phyloP scores from a whole-genome alignment of 2,888 invertebrate species.

The Pachliopta kotzebuea region DNA sequence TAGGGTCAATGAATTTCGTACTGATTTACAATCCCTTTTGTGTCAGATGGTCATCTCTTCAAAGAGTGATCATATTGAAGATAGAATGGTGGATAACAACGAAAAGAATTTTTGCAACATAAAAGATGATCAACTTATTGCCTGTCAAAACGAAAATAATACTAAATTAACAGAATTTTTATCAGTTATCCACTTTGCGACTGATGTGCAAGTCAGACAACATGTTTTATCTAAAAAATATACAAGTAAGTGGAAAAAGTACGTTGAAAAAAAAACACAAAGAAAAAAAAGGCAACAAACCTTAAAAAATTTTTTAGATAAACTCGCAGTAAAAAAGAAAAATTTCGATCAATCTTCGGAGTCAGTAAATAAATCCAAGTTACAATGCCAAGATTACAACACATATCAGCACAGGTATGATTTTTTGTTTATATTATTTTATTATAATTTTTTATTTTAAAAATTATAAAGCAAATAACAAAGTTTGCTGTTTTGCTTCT shows the following conservation, averaged over 20 bases:
- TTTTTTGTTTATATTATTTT: not conserved
- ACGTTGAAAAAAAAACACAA: slow-evolving; percentile 48
- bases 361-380: slow-evolving; percentile 49
- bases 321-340: slow-evolving; percentile 59
- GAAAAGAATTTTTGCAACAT: slow-evolving; percentile 23
- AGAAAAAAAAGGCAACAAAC: slow-evolving; percentile 54
- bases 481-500: too few relatives aligned
- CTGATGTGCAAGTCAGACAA: slow-evolving; percentile 45
- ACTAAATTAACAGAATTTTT: slow-evolving; percentile 41
- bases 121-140: slow-evolving; percentile 6
- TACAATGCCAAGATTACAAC: slow-evolving; percentile 55
- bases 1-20: slow-evolving; percentile 31
- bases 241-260: slow-evolving; percentile 58
- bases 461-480: too few relatives aligned
- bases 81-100: slow-evolving; percentile 26
- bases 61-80: slow-evolving; percentile 41
- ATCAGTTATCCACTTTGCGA: slow-evolving; percentile 50
- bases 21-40: slow-evolving; percentile 59
- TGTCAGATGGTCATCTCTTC: slow-evolving; percentile 63
- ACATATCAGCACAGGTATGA: slow-evolving; percentile 51
- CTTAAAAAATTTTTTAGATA: slow-evolving; percentile 62
- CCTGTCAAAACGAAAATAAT: slow-evolving; percentile 23
- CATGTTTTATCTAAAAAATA: slow-evolving; percentile 53
- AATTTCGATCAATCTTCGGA: slow-evolving; percentile 41
- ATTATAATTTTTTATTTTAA: too few relatives aligned